phyloP scores from a whole-genome alignment of 2,888 invertebrate genomes.

The Muschampia plurimacula region DNA sequence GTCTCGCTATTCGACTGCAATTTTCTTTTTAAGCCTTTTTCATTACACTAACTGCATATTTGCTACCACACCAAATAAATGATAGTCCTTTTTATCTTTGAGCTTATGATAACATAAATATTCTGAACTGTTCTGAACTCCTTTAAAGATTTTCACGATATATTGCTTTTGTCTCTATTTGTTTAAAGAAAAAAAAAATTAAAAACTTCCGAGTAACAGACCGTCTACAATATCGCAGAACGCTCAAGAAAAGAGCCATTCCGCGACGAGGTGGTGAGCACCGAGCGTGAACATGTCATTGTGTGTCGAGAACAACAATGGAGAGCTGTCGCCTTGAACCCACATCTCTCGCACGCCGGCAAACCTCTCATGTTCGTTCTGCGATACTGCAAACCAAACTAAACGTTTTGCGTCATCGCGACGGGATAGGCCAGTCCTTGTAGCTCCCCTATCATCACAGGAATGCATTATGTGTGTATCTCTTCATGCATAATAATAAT shows the following conservation, averaged over 20 bases:
- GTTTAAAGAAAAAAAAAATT: background rate
- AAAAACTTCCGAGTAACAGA: background rate
- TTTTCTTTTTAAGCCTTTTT: background rate
- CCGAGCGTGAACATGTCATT: constrained; percentile 32
- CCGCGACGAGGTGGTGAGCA: constrained; percentile 10
- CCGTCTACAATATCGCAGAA: background rate
- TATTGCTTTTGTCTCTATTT: background rate
- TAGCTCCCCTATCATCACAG: background rate
- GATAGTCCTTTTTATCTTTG: background rate
- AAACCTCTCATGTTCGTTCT: constrained; percentile 21
- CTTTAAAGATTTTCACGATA: too few species aligned
- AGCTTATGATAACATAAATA: too few species aligned
- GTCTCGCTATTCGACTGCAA: constrained; percentile 12
- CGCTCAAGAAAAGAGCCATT: constrained; percentile 23
- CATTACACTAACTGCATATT: background rate
- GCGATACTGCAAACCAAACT: constrained; percentile 6
- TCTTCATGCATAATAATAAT: too few species aligned
- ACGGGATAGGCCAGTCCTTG: constrained; percentile 24
- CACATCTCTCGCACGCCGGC: constrained; percentile 17
- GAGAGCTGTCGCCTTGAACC: constrained; percentile 47
- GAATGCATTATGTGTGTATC: background rate
- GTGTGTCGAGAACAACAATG: constrained; percentile 29
- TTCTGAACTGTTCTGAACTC: too few species aligned
- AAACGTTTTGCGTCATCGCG: constrained; percentile 25
- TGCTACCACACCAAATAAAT: background rate